Percentiles rank a stretch among this genome's conserved stretches.
Conservation (phyloP, 2,113 vertebrate genomes). For the Forbesichthys papilliferus region DNA sequence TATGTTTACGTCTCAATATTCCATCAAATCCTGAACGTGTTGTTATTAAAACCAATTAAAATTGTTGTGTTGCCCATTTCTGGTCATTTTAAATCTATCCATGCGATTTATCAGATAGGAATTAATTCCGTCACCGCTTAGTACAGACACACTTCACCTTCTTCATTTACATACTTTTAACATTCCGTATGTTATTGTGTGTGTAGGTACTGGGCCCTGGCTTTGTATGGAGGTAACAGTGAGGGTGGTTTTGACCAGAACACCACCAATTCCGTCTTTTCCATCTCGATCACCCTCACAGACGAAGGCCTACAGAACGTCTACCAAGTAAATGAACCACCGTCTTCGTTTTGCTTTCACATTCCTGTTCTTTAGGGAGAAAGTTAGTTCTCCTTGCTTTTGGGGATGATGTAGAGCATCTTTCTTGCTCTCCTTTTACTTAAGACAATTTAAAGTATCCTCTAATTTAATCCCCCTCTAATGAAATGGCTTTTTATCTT, state of each 20-base stretch:
- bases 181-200: neutral
- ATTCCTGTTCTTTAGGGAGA: neutral
- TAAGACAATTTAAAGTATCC: too few relatives aligned
- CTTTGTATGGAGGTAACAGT: slow-evolving; percentile 92
- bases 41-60: too few relatives aligned
- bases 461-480: too few relatives aligned
- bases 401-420: neutral
- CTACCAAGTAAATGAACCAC: slow-evolving; percentile 80
- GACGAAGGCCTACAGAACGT: slow-evolving; percentile 93
- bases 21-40: too few relatives aligned
- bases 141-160: too few relatives aligned
- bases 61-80: too few relatives aligned
- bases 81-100: too few relatives aligned
- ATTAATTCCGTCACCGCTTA: too few relatives aligned
- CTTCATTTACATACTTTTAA: neutral
- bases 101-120: too few relatives aligned
- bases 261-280: slow-evolving; percentile 94
- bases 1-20: too few relatives aligned
- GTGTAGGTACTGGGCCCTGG: slow-evolving; percentile 90
- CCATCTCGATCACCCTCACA: slow-evolving; percentile 92
- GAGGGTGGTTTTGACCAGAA: slow-evolving; percentile 97
- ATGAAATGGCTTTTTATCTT: too few relatives aligned
- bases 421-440: too few relatives aligned
- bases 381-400: neutral
- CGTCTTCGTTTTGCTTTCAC: neutral